phyloP scores from a whole-genome alignment of 2,113 vertebrate genomes.

The Perca flavescens region DNA sequence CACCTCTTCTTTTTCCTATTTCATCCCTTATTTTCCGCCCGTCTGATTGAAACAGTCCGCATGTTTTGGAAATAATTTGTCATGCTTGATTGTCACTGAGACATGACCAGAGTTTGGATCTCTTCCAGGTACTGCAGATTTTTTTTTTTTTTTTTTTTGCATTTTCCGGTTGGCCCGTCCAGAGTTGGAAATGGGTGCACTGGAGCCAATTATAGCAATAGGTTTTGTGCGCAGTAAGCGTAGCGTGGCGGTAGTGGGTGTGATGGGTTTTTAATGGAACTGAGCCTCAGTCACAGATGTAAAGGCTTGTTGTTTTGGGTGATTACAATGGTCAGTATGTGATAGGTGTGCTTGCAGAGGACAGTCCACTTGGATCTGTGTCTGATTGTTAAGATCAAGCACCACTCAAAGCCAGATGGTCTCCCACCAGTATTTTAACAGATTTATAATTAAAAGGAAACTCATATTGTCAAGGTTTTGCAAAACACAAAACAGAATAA shows the following conservation, averaged over 20 bases:
- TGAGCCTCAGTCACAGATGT: conserved; percentile 67
- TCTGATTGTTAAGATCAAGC: conserved; percentile 60
- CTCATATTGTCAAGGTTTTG: conserved; percentile 14
- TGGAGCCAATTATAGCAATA: conserved; percentile 80
- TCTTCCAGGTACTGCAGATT: conserved; percentile 53
- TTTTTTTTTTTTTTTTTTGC: conserved; percentile 18
- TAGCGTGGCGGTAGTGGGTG: conserved; percentile 60
- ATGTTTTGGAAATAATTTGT: conserved; percentile 62
- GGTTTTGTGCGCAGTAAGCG: conserved; percentile 70
- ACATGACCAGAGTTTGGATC: conserved; percentile 42
- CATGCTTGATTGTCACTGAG: conserved; percentile 47
- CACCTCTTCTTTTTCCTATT: conserved; percentile 21
- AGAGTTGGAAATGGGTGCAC: conserved; percentile 63
- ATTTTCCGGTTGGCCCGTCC: conserved; percentile 62
- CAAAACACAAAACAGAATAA: conserved; percentile 20
- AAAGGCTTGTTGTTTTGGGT: conserved; percentile 71
- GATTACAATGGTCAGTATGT: conserved; percentile 60
- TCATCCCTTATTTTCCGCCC: conserved; percentile 8
- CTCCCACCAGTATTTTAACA: conserved; percentile 47
- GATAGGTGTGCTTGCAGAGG: conserved; percentile 38
- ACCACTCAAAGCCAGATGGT: conserved; percentile 42
- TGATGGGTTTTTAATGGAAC: conserved; percentile 79
- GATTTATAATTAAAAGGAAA: conserved; percentile 55
- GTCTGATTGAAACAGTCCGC: conserved; percentile 33
- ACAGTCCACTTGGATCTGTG: conserved; percentile 49